Evolutionary conservation across 1,140 invertebrate species (phyloP).

Genomic region (Copidosoma floridanum): DNA sequence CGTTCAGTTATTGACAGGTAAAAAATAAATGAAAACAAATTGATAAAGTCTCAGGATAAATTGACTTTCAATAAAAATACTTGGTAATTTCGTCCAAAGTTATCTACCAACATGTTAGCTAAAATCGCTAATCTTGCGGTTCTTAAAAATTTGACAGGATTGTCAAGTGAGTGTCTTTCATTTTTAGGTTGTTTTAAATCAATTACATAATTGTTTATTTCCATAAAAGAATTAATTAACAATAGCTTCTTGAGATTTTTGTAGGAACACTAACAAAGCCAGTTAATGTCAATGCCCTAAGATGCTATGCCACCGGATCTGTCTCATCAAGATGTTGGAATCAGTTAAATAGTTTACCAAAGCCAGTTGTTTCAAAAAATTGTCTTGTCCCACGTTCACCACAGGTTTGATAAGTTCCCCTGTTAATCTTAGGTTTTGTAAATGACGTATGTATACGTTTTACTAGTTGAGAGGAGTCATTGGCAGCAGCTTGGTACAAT

Average conservation of each 20-base stretch:
- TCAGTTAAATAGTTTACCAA: not conserved
- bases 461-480: constrained; percentile 17
- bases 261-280: not conserved
- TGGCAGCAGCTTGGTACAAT: constrained; percentile 27
- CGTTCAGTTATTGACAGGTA: not conserved
- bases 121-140: constrained; percentile 24
- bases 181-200: not conserved
- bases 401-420: constrained; percentile 19
- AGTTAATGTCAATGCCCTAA: not conserved
- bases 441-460: not conserved
- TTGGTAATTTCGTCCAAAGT: too few species aligned
- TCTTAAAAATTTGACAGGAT: constrained; percentile 9
- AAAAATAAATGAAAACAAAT: not conserved
- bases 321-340: not conserved
- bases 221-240: not conserved
- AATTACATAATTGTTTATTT: constrained; percentile 18
- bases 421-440: not conserved
- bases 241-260: constrained; percentile 1
- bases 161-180: constrained; percentile 23
- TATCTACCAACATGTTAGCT: constrained; percentile 32
- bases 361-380: constrained; percentile 10
- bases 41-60: not conserved
- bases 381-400: not conserved
- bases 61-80: too few species aligned
- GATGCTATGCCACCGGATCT: constrained; percentile 6